These are phyloP conservation scores for Hartigia nigra DNA, from an alignment of 2,888 invertebrate genomes.

Conservation along the genomic window DNA sequence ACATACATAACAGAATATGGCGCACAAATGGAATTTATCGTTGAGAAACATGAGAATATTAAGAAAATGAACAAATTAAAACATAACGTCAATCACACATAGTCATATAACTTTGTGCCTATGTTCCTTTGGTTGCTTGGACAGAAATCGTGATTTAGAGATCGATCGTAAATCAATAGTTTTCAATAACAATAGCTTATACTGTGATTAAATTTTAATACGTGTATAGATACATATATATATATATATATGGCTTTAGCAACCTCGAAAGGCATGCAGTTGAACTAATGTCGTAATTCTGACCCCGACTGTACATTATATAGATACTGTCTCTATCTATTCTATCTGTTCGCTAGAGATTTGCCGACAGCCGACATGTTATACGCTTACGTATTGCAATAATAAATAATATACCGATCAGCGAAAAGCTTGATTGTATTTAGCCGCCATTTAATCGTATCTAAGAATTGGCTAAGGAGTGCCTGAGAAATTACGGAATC, in stretches of 20 bases:
- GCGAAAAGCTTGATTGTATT: slow-evolving; percentile 55
- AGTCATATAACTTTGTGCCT: background rate
- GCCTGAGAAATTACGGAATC: slow-evolving; percentile 44
- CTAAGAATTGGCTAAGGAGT: slow-evolving; percentile 42
- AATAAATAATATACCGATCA: slow-evolving; percentile 55
- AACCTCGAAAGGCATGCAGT: slow-evolving; percentile 46
- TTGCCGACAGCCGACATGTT: slow-evolving; percentile 48
- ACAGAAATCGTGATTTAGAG: background rate
- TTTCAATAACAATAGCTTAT: background rate
- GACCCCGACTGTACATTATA: slow-evolving; percentile 34
- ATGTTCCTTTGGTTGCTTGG: background rate
- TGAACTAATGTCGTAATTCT: slow-evolving; percentile 52
- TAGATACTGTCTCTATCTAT: slow-evolving; percentile 28
- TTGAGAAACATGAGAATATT: background rate
- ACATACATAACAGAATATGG: background rate
- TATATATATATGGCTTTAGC: slow-evolving; percentile 25
- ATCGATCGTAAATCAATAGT: background rate
- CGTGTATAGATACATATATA: background rate
- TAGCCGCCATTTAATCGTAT: slow-evolving; percentile 55
- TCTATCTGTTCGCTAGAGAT: slow-evolving; percentile 44
- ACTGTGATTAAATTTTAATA: slow-evolving; percentile 3
- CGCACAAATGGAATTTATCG: background rate
- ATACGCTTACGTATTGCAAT: slow-evolving; percentile 48
- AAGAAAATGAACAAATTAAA: background rate
- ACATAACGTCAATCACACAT: background rate